Conservation (phyloP, 2,888 invertebrate species). For the Hirtodrosophila confusa region DNA sequence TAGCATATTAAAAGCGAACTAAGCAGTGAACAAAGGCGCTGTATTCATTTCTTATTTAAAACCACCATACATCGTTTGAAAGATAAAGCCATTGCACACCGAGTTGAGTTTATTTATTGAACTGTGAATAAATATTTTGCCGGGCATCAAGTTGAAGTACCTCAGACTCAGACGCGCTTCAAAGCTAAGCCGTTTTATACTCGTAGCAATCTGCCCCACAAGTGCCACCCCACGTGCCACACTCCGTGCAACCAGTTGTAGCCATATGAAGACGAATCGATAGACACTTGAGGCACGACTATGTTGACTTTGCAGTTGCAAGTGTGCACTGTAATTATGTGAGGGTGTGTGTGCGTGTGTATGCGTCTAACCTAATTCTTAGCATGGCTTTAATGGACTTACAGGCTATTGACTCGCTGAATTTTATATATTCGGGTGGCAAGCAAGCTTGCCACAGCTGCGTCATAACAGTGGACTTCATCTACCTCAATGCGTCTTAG, state of each 20-base stretch:
- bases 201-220: conserved; percentile 1
- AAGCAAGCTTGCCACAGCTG: conserved; percentile 21
- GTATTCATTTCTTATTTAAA: conserved; percentile 75
- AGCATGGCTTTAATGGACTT: conserved; percentile 69
- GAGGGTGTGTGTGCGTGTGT: conserved; percentile 1
- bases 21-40: conserved; percentile 53
- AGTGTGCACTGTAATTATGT: conserved; percentile 55
- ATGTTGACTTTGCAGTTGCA: conserved; percentile 67
- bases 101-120: conserved; percentile 70
- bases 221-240: no score
- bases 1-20: conserved; percentile 47
- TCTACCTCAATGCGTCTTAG: conserved; percentile 44
- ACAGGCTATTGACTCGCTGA: conserved; percentile 70
- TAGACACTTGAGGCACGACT: conserved; percentile 53
- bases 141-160: conserved; percentile 47
- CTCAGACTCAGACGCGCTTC: conserved; percentile 17
- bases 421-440: conserved; percentile 45
- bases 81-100: conserved; percentile 13
- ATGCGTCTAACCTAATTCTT: conserved; percentile 65
- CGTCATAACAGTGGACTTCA: conserved; percentile 42
- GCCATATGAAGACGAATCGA: conserved; percentile 51
- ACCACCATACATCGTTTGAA: conserved; percentile 16
- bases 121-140: conserved; percentile 73
- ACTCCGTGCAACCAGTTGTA: conserved; percentile 1
- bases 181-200: conserved; percentile 41